Conservation (phyloP, 2,797 vertebrate genomes). For the Eremophila alpestris region DNA sequence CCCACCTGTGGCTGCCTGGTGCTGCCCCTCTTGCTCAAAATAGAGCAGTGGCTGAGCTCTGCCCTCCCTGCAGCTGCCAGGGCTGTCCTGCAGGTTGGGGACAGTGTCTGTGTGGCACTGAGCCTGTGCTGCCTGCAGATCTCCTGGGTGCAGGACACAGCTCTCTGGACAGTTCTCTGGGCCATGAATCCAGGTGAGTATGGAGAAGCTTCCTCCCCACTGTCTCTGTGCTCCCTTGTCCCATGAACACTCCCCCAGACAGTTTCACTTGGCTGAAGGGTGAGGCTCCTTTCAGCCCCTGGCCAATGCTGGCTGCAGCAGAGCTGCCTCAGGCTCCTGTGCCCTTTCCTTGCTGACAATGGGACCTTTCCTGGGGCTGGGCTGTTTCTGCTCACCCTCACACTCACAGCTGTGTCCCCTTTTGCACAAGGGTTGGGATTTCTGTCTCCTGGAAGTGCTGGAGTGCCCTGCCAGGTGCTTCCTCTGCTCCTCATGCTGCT, state of each 20-base stretch:
- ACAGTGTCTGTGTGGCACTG: neutral
- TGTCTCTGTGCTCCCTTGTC: neutral
- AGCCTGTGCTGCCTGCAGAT: neutral
- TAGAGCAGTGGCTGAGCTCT: neutral
- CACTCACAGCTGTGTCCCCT: neutral
- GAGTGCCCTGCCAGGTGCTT: neutral
- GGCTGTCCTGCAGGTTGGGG: neutral
- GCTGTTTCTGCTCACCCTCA: neutral
- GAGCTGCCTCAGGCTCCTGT: neutral
- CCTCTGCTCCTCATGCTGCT: neutral
- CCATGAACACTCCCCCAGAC: neutral
- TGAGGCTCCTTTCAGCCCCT: neutral
- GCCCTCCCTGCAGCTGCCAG: neutral
- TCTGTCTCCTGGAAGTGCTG: neutral
- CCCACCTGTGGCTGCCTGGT: neutral
- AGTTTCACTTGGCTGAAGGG: neutral
- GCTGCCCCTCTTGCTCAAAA: neutral
- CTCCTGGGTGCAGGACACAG: neutral
- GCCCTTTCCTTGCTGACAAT: neutral
- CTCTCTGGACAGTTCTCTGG: conserved; percentile 9
- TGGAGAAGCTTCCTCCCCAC: neutral
- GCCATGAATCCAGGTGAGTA: neutral
- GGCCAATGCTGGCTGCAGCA: neutral
- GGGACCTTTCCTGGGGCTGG: neutral
- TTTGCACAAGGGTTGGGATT: neutral